Conservation (phyloP, 2,888 invertebrate genomes). For the Polietes domitor region DNA sequence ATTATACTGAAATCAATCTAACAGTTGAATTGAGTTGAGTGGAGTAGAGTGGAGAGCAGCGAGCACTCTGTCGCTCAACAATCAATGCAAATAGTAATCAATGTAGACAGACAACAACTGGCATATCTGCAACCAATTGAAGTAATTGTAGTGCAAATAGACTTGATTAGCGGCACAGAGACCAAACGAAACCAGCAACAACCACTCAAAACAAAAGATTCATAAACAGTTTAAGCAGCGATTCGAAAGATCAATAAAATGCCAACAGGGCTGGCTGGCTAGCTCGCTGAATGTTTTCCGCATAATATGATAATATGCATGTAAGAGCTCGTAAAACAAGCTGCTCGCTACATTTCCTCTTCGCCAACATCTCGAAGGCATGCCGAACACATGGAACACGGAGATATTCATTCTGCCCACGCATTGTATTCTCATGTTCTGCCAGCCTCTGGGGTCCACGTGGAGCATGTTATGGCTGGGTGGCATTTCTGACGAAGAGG, state of each 20-base stretch:
- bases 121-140: conserved; percentile 61
- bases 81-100: conserved; percentile 25
- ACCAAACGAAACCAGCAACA: background rate
- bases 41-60: background rate
- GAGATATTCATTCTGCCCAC: background rate
- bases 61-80: conserved; percentile 1
- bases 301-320: background rate
- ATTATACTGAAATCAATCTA: background rate
- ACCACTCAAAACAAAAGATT: background rate
- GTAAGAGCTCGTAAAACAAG: background rate
- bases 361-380: background rate
- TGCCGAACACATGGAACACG: no score
- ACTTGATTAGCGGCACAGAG: conserved; percentile 12
- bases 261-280: background rate
- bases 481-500: no score
- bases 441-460: background rate
- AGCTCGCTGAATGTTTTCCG: background rate
- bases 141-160: conserved; percentile 66
- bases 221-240: background rate
- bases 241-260: conserved; percentile 16
- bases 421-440: background rate
- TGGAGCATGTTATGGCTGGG: background rate
- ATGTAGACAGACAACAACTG: background rate
- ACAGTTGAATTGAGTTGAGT: background rate
- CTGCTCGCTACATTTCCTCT: background rate